These are phyloP conservation scores for Drosophila tani DNA, from an alignment of 1,140 invertebrate genomes.

Conservation along the genomic window DNA sequence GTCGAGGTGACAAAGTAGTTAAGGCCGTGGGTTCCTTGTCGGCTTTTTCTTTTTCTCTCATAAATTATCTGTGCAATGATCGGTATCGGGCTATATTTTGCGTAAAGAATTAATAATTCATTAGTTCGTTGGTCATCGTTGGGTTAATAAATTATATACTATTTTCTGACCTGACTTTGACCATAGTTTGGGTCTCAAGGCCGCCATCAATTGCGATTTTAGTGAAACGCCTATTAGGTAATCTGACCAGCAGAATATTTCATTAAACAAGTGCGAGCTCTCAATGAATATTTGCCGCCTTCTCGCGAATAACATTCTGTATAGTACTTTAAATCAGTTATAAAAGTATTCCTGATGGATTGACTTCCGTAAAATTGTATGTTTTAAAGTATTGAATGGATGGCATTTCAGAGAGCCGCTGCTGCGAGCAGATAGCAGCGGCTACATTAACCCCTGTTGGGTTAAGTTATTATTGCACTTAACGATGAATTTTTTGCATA, in stretches of 20 bases:
- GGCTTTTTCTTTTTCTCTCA: conserved; percentile 22
- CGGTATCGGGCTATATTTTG: not conserved
- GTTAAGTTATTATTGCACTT: conserved; percentile 38
- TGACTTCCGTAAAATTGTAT: too few relatives aligned
- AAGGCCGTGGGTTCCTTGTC: conserved; percentile 95
- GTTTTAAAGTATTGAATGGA: too few relatives aligned
- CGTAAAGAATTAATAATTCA: conserved; percentile 15
- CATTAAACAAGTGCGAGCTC: not conserved
- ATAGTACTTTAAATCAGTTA: not conserved
- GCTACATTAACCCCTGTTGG: conserved; percentile 6
- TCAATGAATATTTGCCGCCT: too few relatives aligned
- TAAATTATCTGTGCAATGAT: not conserved
- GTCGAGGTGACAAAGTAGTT: conserved; percentile 95
- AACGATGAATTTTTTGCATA: conserved; percentile 37
- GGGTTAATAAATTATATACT: too few relatives aligned
- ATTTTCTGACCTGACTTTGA: too few relatives aligned
- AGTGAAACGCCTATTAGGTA: conserved; percentile 6
- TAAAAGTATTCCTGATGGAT: not conserved
- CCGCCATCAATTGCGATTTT: too few relatives aligned
- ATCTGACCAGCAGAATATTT: conserved; percentile 2
- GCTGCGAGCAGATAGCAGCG: not conserved
- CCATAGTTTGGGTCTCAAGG: not conserved
- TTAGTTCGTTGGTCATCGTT: not conserved
- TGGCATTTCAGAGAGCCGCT: not conserved
- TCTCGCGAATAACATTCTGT: too few relatives aligned